A percentile compares a stretch with the other conserved stretches of the same genome.
phyloP scores from a whole-genome alignment of 2,113 vertebrate genomes.

The Pteropus alecto region DNA sequence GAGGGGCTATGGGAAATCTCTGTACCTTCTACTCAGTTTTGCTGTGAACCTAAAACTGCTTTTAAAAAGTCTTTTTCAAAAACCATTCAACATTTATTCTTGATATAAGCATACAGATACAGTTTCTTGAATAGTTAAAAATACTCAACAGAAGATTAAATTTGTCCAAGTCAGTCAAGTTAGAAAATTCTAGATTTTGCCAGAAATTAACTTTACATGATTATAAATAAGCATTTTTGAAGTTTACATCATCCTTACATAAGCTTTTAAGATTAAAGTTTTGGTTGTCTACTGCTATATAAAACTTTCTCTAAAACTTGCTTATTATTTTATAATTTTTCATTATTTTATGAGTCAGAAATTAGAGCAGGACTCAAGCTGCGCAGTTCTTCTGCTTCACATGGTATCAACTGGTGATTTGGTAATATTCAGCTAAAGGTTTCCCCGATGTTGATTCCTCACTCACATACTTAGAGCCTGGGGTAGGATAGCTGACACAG shows the following conservation, averaged over 20 bases:
- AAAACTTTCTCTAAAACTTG: not conserved
- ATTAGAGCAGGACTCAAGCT: not conserved
- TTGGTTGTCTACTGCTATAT: not conserved
- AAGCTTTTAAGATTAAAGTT: conserved; percentile 21
- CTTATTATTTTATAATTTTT: not conserved
- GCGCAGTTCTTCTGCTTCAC: not conserved
- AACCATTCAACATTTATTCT: not conserved
- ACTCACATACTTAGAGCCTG: not conserved
- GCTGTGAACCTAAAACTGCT: not conserved
- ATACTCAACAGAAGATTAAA: conserved; percentile 25
- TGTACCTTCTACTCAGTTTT: not conserved
- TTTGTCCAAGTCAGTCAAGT: conserved; percentile 34
- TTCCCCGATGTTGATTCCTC: not conserved
- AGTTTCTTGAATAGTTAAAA: conserved; percentile 48
- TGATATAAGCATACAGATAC: conserved; percentile 19
- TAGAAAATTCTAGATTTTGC: conserved; percentile 21
- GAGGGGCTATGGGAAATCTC: not conserved
- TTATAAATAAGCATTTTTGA: conserved; percentile 43
- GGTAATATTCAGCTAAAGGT: too few relatives aligned
- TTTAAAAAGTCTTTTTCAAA: not conserved
- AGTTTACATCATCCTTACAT: not conserved
- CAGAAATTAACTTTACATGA: conserved; percentile 33
- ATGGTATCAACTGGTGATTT: not conserved
- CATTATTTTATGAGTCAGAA: not conserved
- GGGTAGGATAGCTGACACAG: too few relatives aligned